phyloP scores from a whole-genome alignment of 2,797 vertebrate species.

The Epinephelus awoara region DNA sequence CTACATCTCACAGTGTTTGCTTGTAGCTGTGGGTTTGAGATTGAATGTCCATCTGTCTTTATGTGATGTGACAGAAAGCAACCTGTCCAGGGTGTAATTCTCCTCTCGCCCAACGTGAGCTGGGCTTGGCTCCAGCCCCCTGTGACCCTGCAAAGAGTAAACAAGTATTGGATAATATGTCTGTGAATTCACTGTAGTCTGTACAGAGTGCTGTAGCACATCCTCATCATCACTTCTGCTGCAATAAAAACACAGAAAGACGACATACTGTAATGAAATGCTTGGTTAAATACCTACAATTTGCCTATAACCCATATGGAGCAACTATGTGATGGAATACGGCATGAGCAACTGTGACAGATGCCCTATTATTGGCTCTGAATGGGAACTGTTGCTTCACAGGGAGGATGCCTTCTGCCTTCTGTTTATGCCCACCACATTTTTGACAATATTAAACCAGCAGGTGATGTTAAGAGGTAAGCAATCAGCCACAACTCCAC shows the following conservation, averaged over 20 bases:
- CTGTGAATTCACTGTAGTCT: not conserved
- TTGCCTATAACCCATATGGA: slow-evolving; percentile 51
- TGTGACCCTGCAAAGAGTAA: not conserved
- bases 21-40: not conserved
- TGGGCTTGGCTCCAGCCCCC: slow-evolving; percentile 10
- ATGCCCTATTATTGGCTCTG: slow-evolving; percentile 55
- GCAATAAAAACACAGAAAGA: slow-evolving; percentile 29
- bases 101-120: not conserved
- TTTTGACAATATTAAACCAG: slow-evolving; percentile 49
- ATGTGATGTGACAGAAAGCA: slow-evolving; percentile 23
- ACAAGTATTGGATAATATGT: not conserved
- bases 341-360: slow-evolving; percentile 55
- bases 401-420: slow-evolving; percentile 47
- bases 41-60: not conserved
- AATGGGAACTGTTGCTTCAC: slow-evolving; percentile 58
- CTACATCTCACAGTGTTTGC: not conserved
- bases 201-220: not conserved
- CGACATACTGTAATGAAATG: slow-evolving; percentile 49
- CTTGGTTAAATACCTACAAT: slow-evolving; percentile 44
- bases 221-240: slow-evolving; percentile 9
- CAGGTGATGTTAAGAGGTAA: slow-evolving; percentile 47
- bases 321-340: slow-evolving; percentile 49
- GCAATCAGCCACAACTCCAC: slow-evolving; percentile 31
- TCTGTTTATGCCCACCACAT: slow-evolving; percentile 44
- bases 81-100: not conserved